These are phyloP conservation scores for Lycodopsis pacificus DNA, from an alignment of 2,797 vertebrate species.

Conservation along the genomic window DNA sequence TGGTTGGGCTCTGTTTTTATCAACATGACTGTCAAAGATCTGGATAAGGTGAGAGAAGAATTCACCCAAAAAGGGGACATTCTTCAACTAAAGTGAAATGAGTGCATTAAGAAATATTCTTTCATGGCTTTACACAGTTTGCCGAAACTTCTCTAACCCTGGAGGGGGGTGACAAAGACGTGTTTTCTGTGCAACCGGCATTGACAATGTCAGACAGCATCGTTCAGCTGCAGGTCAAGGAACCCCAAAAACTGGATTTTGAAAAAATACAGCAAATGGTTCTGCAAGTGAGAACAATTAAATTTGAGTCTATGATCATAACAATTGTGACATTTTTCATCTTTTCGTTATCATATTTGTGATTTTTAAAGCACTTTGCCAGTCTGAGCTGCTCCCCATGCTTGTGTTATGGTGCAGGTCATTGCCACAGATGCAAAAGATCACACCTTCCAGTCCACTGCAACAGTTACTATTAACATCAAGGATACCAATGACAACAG, in stretches of 20 bases:
- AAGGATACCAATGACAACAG: conserved; percentile 90
- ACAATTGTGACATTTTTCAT: not conserved
- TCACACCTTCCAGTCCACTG: conserved; percentile 70
- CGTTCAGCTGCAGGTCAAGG: conserved; percentile 86
- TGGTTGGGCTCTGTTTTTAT: conserved; percentile 80
- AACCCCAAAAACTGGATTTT: conserved; percentile 84
- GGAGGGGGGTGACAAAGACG: conserved; percentile 73
- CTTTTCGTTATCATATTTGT: not conserved
- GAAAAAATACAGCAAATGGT: conserved; percentile 81
- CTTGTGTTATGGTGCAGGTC: conserved; percentile 80
- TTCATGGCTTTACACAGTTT: conserved; percentile 73
- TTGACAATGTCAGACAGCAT: conserved; percentile 54
- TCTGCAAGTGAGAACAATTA: conserved; percentile 83
- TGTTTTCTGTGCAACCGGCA: conserved; percentile 86
- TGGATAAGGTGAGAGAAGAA: conserved; percentile 84
- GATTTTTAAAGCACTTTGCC: not conserved
- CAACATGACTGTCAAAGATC: conserved; percentile 86
- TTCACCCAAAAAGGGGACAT: not conserved
- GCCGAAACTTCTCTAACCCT: conserved; percentile 82
- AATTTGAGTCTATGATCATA: not conserved
- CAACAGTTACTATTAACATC: conserved; percentile 88
- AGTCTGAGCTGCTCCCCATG: not conserved
- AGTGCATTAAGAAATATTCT: not conserved
- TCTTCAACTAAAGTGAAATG: not conserved
- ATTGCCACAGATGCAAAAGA: conserved; percentile 83